Evolutionary conservation across 2,113 vertebrate species (phyloP).

Genomic region (Ceyx cyanopectus): DNA sequence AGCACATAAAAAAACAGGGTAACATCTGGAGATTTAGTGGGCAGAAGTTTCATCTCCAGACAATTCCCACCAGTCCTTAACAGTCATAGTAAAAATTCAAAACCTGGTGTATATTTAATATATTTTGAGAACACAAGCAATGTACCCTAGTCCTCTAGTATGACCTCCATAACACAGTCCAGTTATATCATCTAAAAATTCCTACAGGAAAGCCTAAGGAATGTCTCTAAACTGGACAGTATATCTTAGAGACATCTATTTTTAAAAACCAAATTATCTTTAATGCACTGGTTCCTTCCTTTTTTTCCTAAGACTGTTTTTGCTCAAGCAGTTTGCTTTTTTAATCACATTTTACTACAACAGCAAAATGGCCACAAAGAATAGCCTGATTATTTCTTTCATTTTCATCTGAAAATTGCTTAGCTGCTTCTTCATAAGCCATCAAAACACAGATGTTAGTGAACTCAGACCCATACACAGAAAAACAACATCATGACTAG

Average conservation of each 20-base stretch:
- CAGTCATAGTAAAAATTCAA: background rate
- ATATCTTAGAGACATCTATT: background rate
- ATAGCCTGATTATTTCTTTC: conserved; percentile 24
- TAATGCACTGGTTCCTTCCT: conserved; percentile 59
- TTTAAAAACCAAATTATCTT: conserved; percentile 39
- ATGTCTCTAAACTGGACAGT: background rate
- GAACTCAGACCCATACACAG: background rate
- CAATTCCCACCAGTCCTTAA: background rate
- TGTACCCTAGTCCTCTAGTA: background rate
- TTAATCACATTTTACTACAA: conserved; percentile 37
- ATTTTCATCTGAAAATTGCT: conserved; percentile 42
- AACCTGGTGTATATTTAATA: background rate
- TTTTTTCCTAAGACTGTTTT: conserved; percentile 41
- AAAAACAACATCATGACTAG: background rate
- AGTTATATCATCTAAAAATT: conserved; percentile 34
- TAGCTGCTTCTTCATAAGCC: background rate
- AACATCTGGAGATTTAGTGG: background rate
- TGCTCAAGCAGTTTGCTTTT: conserved; percentile 36
- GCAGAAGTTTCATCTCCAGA: background rate
- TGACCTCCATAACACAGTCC: background rate
- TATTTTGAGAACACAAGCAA: background rate
- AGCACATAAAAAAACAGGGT: background rate
- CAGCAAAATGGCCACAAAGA: conserved; percentile 8
- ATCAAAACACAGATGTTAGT: background rate
- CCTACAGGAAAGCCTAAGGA: background rate